Conservation (phyloP, 2,113 vertebrate species). For the Sander lucioperca region DNA sequence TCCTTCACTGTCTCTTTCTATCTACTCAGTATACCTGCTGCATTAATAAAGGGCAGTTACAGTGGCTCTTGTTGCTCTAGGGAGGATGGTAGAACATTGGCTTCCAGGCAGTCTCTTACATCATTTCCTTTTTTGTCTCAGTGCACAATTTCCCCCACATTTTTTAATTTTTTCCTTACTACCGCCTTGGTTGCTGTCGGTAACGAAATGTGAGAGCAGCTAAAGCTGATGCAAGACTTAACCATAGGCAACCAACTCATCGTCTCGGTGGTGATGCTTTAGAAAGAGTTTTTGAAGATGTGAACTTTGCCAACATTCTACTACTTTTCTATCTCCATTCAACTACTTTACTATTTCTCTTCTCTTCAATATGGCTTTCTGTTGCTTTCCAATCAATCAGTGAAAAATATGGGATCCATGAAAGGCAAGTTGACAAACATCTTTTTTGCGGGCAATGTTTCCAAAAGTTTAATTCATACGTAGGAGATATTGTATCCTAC, state of each 20-base stretch:
- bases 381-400: background rate
- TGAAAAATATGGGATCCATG: background rate
- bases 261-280: constrained; percentile 46
- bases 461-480: too few species aligned
- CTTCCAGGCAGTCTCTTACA: constrained; percentile 67
- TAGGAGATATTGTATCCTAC: too few species aligned
- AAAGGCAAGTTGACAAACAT: too few species aligned
- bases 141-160: constrained; percentile 29
- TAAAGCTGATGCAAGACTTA: constrained; percentile 71
- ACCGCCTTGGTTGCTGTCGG: constrained; percentile 43
- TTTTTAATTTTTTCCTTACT: constrained; percentile 6
- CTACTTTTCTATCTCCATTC: background rate
- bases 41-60: constrained; percentile 63
- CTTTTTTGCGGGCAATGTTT: too few species aligned
- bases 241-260: constrained; percentile 54
- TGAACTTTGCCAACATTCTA: constrained; percentile 36
- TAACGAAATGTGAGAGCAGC: constrained; percentile 46
- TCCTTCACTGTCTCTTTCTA: constrained; percentile 26
- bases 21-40: constrained; percentile 46
- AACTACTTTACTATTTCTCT: background rate
- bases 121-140: constrained; percentile 65
- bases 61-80: constrained; percentile 50
- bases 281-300: constrained; percentile 39
- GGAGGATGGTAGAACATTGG: constrained; percentile 57
- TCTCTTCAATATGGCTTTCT: background rate